phyloP scores from a whole-genome alignment of 64 coral and sea anemone genomes.

The Exaiptasia diaphana region DNA sequence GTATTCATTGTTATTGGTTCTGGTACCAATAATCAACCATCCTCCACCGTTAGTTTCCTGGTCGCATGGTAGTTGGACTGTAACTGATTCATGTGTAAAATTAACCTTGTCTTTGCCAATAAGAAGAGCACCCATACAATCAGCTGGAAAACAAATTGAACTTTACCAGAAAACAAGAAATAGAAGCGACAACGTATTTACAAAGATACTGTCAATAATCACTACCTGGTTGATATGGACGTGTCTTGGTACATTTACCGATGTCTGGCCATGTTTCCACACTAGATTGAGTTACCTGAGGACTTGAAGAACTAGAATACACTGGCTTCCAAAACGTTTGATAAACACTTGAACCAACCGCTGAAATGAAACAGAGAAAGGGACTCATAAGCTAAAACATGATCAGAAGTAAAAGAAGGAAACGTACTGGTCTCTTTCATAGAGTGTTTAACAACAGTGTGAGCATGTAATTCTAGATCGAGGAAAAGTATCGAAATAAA shows the following conservation, averaged over 20 bases:
- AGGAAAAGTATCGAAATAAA: no score
- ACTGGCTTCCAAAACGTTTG: not conserved
- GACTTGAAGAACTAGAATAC: not conserved
- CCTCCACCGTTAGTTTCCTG: conserved; percentile 45
- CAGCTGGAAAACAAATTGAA: conserved; percentile 17
- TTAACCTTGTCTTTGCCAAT: not conserved
- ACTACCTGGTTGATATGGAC: not conserved
- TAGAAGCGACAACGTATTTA: not conserved
- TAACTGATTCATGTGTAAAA: not conserved
- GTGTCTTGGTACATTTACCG: not conserved
- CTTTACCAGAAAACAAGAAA: not conserved
- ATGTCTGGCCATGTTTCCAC: not conserved
- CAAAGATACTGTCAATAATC: not conserved
- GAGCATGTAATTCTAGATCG: no score
- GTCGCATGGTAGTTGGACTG: conserved; percentile 18
- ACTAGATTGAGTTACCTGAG: not conserved
- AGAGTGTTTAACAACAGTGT: no score
- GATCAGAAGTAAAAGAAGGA: no score
- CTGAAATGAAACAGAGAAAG: no score
- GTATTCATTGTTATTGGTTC: not conserved
- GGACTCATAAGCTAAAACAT: no score
- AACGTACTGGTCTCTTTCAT: no score
- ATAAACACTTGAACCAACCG: no score
- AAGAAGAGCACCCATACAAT: conserved; percentile 22
- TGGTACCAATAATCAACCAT: conserved; percentile 23